Evolutionary conservation across 2,113 vertebrate species (phyloP).

Genomic region (Anarhynchus alexandrinus): DNA sequence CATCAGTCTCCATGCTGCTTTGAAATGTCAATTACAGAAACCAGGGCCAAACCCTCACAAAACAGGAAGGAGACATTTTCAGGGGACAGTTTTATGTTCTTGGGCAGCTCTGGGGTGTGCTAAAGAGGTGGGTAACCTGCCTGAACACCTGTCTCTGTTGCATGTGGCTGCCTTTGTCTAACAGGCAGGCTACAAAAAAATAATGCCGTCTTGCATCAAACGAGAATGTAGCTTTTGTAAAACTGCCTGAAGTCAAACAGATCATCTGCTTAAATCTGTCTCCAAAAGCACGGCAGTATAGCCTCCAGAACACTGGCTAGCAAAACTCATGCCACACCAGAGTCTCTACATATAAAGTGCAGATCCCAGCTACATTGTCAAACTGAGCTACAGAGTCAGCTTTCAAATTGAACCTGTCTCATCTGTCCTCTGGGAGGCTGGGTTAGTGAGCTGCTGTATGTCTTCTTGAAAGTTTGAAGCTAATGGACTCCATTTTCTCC

Average conservation of each 20-base stretch:
- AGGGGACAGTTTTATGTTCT: neutral
- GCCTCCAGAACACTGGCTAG: neutral
- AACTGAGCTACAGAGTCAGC: neutral
- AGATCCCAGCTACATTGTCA: neutral
- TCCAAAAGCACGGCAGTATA: neutral
- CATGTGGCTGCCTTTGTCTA: neutral
- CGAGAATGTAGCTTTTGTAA: neutral
- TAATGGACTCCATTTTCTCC: neutral
- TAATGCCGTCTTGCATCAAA: neutral
- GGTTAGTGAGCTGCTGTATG: neutral
- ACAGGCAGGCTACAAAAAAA: neutral
- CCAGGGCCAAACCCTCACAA: neutral
- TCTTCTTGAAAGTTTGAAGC: neutral
- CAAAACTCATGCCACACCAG: neutral
- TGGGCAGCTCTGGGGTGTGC: neutral
- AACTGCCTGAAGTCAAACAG: neutral
- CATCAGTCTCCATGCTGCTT: neutral
- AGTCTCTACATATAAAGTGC: accelerated
- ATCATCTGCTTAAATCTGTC: neutral
- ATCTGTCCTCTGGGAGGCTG: neutral
- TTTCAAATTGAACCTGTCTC: neutral
- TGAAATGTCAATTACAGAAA: neutral
- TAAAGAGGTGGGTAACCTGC: neutral
- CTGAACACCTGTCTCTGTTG: neutral
- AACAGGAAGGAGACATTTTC: neutral